Base-by-base conservation (phyloP, 2,797 vertebrate genomes). In the Parauchenoglanis punctatus region DNA sequence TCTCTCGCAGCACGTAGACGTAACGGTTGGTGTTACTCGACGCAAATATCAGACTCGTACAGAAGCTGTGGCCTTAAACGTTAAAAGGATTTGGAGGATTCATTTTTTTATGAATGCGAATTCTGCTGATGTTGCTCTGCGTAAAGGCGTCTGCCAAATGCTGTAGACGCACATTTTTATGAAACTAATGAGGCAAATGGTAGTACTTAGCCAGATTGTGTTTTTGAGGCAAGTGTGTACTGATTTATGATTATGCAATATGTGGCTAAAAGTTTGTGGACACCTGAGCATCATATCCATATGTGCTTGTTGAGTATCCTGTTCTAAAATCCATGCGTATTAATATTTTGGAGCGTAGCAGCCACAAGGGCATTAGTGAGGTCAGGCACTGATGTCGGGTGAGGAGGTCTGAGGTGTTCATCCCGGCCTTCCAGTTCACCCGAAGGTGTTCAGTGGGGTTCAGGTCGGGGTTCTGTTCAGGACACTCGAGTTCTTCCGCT, bases 61-160 rank as follows among this genome's bases (percentile, higher is more conserved):
- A 20, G 40, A 82, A 63, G 49, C 59, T 46, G 40, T 49, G 78
- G 56, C 35, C 23, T 44, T 61, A 61, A 61, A 25, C 56, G 44
- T 61, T 13, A 7, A 4, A 44, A 61, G 12, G n/a, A 63, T 63
- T 81, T 63, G 13, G n/a, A 80, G 56, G 54, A 2, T 58, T 59
- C 7, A 7, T 23, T 49, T 2, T 52, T 28, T n/a, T 28, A n/a
- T 81, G 35, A 44, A 61, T 46, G 4, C 25, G 31, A 61, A 61
- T 81, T 81, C 35, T 61, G 78, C 46, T 67, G 81, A 83, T 7
- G 63, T 83, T 67, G n/a, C 17, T n/a, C 31, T n/a, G 35, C 58
- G 3, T 81, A 44, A 61, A 81, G 2, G 11, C 78, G 44, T 58
- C 58, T 52, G 81, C 61, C 44, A 67, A 82, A 67, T 28, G 7